Conservation (phyloP, 2,888 invertebrate species). For the Lithophane leautieri region DNA sequence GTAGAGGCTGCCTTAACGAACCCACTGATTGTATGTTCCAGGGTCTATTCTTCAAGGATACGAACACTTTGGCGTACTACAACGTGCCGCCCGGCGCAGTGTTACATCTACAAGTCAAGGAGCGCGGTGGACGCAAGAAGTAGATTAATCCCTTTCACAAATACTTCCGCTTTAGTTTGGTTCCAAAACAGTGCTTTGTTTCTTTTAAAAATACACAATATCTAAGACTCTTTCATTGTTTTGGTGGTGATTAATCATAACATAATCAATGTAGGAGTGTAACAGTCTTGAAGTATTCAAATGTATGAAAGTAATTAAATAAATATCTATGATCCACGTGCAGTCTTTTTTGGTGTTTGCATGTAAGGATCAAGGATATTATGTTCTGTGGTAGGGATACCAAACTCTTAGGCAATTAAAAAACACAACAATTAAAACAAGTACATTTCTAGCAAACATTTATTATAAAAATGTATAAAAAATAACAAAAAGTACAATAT, state of each 20-base stretch:
- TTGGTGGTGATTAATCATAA: background rate
- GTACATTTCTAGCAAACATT: constrained; percentile 64
- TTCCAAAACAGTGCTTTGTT: background rate
- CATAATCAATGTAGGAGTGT: background rate
- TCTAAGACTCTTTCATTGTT: background rate
- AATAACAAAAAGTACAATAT: constrained; percentile 64
- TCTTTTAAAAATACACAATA: background rate
- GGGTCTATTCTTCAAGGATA: constrained; percentile 99
- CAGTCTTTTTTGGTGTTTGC: background rate
- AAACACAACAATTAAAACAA: constrained; percentile 26
- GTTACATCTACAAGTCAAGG: constrained; percentile 97
- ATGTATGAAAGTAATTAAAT: constrained; percentile 23
- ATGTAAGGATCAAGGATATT: too few species aligned
- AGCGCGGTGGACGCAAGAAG: constrained; percentile 99
- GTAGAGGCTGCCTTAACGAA: background rate
- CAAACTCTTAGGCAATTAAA: background rate
- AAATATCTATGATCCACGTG: constrained; percentile 27
- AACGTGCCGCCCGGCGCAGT: constrained; percentile 96
- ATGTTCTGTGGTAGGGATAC: background rate
- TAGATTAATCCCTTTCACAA: constrained; percentile 81
- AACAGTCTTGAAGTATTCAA: constrained; percentile 14
- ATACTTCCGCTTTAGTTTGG: background rate
- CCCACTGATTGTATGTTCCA: constrained; percentile 80
- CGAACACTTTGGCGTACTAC: constrained; percentile 98
- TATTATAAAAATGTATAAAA: constrained; percentile 74